phyloP scores from a whole-genome alignment of 2,888 invertebrate genomes.

The Tinea trinotella region DNA sequence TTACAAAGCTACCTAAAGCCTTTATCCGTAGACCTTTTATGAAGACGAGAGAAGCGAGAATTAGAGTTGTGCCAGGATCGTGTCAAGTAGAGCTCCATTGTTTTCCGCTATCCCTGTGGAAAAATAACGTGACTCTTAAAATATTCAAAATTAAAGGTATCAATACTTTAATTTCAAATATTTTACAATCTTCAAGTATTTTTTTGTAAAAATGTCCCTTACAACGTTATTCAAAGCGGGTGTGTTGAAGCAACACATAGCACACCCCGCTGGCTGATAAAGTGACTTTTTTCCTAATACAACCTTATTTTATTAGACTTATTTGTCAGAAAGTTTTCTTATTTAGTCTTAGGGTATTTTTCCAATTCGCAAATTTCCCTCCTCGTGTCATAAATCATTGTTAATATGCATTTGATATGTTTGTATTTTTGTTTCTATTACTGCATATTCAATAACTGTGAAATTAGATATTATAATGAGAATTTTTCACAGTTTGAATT shows the following conservation, averaged over 20 bases:
- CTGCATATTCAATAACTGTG: background rate
- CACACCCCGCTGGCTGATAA: conserved; percentile 37
- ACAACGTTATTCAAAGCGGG: background rate
- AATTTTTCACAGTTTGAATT: too few relatives aligned
- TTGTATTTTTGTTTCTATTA: background rate
- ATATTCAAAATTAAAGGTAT: too few relatives aligned
- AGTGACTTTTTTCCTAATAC: conserved; percentile 45
- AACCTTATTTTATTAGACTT: conserved; percentile 46
- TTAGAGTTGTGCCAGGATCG: too few relatives aligned
- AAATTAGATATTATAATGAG: too few relatives aligned
- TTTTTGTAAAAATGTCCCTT: background rate
- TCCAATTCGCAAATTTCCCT: conserved; percentile 15
- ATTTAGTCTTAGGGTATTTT: conserved; percentile 17
- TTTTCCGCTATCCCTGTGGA: too few relatives aligned
- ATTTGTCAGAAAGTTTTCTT: conserved; percentile 38
- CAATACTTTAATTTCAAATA: too few relatives aligned
- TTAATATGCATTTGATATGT: conserved; percentile 18
- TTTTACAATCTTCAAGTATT: too few relatives aligned
- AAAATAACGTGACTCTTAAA: too few relatives aligned
- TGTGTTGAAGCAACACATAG: conserved; percentile 30
- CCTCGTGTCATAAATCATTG: conserved; percentile 19
- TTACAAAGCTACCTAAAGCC: too few relatives aligned
- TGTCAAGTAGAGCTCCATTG: too few relatives aligned
- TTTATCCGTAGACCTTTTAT: too few relatives aligned
- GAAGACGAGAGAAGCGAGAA: too few relatives aligned